Percentiles rank a stretch among this genome's conserved stretches.
These are phyloP conservation scores for Ascaphus truei DNA, from an alignment of 2,113 vertebrate genomes.

Conservation along the genomic window DNA sequence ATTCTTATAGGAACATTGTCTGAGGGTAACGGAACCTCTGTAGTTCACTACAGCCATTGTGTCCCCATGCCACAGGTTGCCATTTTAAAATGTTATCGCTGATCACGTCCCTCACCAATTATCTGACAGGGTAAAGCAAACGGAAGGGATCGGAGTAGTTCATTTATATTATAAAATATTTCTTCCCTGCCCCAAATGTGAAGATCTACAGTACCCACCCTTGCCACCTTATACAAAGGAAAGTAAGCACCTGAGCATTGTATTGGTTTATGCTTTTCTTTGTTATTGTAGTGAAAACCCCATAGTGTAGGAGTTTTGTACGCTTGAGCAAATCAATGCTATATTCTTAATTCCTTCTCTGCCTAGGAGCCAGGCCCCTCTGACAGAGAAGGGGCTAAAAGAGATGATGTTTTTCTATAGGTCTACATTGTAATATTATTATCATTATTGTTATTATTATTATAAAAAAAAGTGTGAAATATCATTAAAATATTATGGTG, in stretches of 20 bases:
- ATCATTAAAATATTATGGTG: constrained; percentile 15
- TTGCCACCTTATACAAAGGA: background rate
- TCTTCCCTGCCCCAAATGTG: background rate
- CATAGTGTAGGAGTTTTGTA: constrained; percentile 8
- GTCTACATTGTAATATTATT: constrained; percentile 14
- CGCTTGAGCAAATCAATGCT: background rate
- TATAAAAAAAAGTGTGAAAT: constrained; percentile 2
- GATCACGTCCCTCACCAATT: too few species aligned
- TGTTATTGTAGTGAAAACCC: background rate
- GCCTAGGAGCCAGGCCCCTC: too few species aligned
- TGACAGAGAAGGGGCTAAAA: too few species aligned
- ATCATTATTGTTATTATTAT: constrained; percentile 25
- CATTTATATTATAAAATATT: constrained; percentile 13
- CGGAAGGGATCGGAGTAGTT: too few species aligned
- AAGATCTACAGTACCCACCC: background rate
- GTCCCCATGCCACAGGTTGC: too few species aligned
- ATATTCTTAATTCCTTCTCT: too few species aligned
- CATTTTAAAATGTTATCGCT: too few species aligned
- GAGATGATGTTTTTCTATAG: background rate
- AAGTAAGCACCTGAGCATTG: too few species aligned
- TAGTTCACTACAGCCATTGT: too few species aligned
- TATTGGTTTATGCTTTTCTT: background rate
- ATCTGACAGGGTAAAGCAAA: too few species aligned
- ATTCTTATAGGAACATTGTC: too few species aligned
- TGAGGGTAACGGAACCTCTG: too few species aligned